Percentiles rank a stretch among this genome's conserved stretches.
These are phyloP conservation scores for Notospermus geniculatus DNA, from an alignment of 1,140 invertebrate species.

Conservation along the genomic window DNA sequence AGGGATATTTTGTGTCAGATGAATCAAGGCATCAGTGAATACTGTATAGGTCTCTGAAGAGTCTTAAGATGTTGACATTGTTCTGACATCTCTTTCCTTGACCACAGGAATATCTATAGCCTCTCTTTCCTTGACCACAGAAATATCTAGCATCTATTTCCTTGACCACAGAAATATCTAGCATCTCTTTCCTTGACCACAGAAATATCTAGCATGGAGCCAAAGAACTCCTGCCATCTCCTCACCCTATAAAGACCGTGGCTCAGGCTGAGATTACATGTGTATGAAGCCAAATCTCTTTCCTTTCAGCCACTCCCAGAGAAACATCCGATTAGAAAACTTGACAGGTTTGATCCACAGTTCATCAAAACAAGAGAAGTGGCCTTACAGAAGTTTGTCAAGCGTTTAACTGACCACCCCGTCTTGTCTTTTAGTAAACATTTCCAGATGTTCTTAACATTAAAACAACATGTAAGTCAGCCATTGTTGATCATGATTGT, in stretches of 20 bases:
- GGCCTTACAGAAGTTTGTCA: slow-evolving; percentile 70
- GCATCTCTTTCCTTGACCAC: not conserved
- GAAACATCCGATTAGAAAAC: slow-evolving; percentile 69
- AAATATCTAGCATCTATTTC: too few species aligned
- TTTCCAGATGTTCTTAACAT: slow-evolving; percentile 68
- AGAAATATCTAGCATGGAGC: too few species aligned
- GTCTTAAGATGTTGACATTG: not conserved
- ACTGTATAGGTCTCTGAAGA: not conserved
- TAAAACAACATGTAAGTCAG: slow-evolving; percentile 62
- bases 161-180: too few species aligned
- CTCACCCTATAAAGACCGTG: not conserved
- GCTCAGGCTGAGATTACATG: not conserved
- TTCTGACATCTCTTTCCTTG: not conserved
- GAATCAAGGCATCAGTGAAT: too few species aligned
- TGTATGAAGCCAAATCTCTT: not conserved
- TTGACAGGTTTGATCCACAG: slow-evolving; percentile 74
- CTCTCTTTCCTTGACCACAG: not conserved
- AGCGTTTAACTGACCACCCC: slow-evolving; percentile 67
- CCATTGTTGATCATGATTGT: too few species aligned
- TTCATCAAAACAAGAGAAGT: slow-evolving; percentile 71
- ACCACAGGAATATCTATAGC: too few species aligned
- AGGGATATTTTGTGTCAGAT: too few species aligned
- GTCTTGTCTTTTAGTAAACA: slow-evolving; percentile 70
- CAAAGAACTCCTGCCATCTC: not conserved
- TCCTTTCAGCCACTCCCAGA: slow-evolving; percentile 68